These are phyloP conservation scores for Rhopalosiphum nymphaeae DNA, from an alignment of 2,888 invertebrate species.

Conservation along the genomic window DNA sequence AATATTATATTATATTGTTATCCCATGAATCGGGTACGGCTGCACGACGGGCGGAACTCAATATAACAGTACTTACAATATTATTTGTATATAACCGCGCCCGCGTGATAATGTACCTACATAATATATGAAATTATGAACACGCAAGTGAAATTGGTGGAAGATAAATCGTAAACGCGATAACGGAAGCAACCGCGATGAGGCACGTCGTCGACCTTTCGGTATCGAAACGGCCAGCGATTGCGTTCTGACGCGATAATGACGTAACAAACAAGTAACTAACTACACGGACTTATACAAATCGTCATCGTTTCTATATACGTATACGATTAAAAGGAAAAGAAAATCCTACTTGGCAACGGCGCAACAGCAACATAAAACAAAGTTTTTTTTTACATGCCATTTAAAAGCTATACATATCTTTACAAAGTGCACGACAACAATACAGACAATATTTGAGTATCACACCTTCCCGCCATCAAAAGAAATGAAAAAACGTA, in stretches of 20 bases:
- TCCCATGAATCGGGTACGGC: neutral
- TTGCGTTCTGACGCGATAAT: neutral
- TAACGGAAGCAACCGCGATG: neutral
- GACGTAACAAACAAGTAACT: neutral
- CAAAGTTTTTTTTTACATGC: neutral
- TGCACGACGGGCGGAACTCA: slow-evolving; percentile 3
- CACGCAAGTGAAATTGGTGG: neutral
- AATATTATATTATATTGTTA: slow-evolving; percentile 19
- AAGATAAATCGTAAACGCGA: neutral
- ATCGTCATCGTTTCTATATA: neutral
- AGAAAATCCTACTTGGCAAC: slow-evolving; percentile 37
- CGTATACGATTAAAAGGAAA: slow-evolving; percentile 31
- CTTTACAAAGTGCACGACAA: neutral
- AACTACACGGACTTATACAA: neutral
- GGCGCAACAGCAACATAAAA: neutral
- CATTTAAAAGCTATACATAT: neutral
- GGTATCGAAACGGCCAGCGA: neutral
- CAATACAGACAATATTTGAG: neutral
- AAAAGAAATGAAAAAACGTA: neutral
- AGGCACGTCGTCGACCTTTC: neutral
- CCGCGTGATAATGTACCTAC: neutral
- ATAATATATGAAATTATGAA: neutral
- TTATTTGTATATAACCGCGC: neutral
- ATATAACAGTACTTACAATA: neutral
- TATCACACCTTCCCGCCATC: neutral